These are phyloP conservation scores for Lumbricus terrestris DNA, from an alignment of 2,888 invertebrate genomes.

Conservation along the genomic window DNA sequence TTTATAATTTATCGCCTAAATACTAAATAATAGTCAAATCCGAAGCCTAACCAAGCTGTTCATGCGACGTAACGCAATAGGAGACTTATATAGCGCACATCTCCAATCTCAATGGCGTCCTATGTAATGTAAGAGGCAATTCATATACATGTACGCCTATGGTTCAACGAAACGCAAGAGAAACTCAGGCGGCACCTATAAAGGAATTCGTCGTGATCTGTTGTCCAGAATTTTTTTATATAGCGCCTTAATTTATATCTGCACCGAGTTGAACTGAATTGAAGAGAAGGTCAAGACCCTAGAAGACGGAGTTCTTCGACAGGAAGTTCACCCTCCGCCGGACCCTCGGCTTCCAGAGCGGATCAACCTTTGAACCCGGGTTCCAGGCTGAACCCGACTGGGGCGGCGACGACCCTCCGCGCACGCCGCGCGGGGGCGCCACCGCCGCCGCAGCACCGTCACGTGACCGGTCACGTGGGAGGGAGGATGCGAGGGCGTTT, in stretches of 20 bases:
- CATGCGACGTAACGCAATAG: background rate
- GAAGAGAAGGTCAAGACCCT: background rate
- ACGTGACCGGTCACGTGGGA: background rate
- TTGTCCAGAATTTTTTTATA: too few species aligned
- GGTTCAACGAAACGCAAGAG: background rate
- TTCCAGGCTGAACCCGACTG: background rate
- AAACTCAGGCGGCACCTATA: background rate
- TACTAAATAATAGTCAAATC: too few species aligned
- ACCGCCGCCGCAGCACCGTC: too few species aligned
- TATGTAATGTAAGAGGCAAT: background rate
- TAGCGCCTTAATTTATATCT: background rate
- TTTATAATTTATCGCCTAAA: background rate
- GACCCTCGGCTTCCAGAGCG: background rate
- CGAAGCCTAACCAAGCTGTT: too few species aligned
- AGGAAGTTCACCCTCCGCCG: background rate
- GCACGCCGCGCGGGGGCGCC: background rate
- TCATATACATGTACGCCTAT: too few species aligned
- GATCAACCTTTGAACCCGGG: background rate
- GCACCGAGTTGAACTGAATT: too few species aligned
- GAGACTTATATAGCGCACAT: background rate
- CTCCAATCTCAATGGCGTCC: background rate
- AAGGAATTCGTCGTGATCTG: too few species aligned
- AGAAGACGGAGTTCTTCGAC: conserved; percentile 14
- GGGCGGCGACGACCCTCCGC: background rate
- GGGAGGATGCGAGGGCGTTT: conserved; percentile 47